These are phyloP conservation scores for Meloidogyne chitwoodi DNA, from an alignment of 1,140 invertebrate genomes.

Conservation along the genomic window DNA sequence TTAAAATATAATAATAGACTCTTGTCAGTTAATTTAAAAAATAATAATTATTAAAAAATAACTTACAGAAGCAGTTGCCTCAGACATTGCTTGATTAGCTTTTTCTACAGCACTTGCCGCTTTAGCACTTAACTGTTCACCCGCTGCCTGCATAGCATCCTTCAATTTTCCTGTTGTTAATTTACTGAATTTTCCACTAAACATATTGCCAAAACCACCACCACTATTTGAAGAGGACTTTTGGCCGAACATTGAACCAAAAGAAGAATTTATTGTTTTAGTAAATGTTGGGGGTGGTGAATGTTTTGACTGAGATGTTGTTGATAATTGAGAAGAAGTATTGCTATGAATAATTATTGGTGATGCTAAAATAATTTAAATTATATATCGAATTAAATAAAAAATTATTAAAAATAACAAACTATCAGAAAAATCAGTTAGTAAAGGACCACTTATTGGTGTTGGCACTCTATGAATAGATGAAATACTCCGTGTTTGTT, in stretches of 20 bases:
- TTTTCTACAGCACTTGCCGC: slow-evolving; percentile 38
- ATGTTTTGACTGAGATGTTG: background rate
- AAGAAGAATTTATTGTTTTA: background rate
- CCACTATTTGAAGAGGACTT: slow-evolving; percentile 2
- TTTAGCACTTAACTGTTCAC: slow-evolving; percentile 38
- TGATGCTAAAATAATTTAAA: background rate
- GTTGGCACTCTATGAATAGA: background rate
- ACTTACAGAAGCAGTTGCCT: slow-evolving; percentile 2
- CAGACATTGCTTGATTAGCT: slow-evolving; percentile 24
- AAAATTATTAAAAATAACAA: background rate
- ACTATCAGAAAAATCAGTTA: background rate
- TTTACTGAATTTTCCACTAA: slow-evolving; percentile 41
- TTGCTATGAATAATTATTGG: background rate
- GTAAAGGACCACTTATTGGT: background rate
- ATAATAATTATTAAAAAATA: background rate
- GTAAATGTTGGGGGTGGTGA: background rate
- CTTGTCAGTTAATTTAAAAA: too few relatives aligned
- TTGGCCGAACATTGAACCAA: slow-evolving; percentile 15
- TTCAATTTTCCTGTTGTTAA: slow-evolving; percentile 44
- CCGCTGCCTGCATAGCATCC: slow-evolving; percentile 35
- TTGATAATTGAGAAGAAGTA: background rate
- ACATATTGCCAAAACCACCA: slow-evolving; percentile 15
- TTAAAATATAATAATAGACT: too few relatives aligned
- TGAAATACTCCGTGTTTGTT: background rate
- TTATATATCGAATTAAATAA: background rate